Conservation (phyloP, 2,888 invertebrate species). For the Temnothorax ravouxi region DNA sequence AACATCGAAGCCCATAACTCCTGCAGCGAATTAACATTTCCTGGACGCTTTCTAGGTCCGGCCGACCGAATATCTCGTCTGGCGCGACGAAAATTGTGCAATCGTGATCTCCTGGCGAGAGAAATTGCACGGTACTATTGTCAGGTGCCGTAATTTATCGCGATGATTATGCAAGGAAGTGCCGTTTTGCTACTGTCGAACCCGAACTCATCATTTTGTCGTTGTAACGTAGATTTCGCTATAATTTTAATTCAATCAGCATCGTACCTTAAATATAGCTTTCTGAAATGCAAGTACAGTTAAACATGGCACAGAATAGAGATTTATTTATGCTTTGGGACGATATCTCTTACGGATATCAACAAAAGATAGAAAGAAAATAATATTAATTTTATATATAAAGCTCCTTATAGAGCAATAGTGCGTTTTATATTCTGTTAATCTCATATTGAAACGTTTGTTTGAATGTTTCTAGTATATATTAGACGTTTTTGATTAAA, state of each 20-base stretch:
- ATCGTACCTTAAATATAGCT: not conserved
- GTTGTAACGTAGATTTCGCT: conserved; percentile 4
- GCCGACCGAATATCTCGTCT: conserved; percentile 72
- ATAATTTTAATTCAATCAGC: conserved; percentile 14
- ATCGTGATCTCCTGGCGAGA: conserved; percentile 69
- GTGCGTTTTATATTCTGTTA: not conserved
- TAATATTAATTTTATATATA: not conserved
- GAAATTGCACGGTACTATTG: conserved; percentile 75
- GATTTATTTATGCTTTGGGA: not conserved
- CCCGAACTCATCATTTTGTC: conserved; percentile 31
- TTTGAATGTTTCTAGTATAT: not conserved
- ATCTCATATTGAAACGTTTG: not conserved
- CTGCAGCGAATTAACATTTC: conserved; percentile 69
- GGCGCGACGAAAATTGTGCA: conserved; percentile 76
- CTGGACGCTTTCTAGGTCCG: conserved; percentile 75
- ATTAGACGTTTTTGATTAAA: not conserved
- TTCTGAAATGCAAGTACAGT: not conserved
- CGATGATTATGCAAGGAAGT: conserved; percentile 68
- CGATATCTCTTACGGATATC: not conserved
- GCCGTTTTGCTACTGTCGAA: conserved; percentile 51
- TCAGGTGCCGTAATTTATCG: conserved; percentile 74
- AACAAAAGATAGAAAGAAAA: not conserved
- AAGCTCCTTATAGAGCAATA: not conserved
- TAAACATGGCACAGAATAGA: not conserved
- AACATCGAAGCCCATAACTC: conserved; percentile 49